A percentile compares a stretch with the other conserved stretches of the same genome.
phyloP scores from a whole-genome alignment of 2,113 vertebrate species.

The Asarcornis scutulata region DNA sequence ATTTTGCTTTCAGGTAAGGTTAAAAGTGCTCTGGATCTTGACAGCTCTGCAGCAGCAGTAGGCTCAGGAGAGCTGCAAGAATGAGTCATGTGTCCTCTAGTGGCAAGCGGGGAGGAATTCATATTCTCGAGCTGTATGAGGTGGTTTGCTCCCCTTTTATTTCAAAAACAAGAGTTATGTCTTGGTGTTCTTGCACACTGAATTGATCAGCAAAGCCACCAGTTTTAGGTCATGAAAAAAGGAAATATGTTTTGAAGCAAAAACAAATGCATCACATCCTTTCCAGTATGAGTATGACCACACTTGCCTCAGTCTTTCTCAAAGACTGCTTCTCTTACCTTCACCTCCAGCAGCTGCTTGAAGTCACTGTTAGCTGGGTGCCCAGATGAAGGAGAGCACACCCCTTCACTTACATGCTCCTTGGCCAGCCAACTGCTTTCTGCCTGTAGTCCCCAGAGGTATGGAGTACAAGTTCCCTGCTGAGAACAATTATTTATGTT shows the following conservation, averaged over 20 bases:
- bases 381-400: background rate
- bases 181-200: background rate
- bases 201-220: background rate
- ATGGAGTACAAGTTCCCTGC: background rate
- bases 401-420: rapidly evolving
- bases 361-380: background rate
- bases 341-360: background rate
- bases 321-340: background rate
- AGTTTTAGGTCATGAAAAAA: background rate
- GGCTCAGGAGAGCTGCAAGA: constrained; percentile 46
- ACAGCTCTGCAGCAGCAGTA: constrained; percentile 14
- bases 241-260: background rate
- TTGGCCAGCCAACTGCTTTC: background rate
- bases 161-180: background rate
- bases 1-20: constrained; percentile 47
- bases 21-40: constrained; percentile 45
- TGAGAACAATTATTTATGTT: background rate
- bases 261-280: background rate
- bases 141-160: background rate
- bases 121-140: background rate
- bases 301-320: background rate
- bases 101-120: constrained; percentile 2
- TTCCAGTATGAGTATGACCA: background rate
- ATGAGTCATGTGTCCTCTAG: constrained; percentile 32
- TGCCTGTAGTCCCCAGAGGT: background rate